Evolutionary conservation across 2,888 invertebrate genomes (phyloP), one percentile per base, ranked within the genome.

Genomic region (Nemotelus pantherinus): DNA sequence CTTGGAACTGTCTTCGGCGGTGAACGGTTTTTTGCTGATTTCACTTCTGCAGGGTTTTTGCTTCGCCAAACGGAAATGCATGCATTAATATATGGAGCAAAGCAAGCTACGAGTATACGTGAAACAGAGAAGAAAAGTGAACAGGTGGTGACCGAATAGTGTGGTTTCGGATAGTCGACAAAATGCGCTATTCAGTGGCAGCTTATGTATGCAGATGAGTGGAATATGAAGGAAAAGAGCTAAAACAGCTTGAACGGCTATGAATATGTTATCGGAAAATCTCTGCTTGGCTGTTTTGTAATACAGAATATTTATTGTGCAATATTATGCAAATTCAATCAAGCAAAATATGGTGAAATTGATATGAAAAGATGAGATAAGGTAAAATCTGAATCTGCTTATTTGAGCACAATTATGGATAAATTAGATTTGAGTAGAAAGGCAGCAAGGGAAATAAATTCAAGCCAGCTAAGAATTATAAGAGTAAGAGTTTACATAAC

Each of bases 151-250:
- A 4, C 41, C 60, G 60, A 3, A 7, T 41, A 60, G 60, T n/a
- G 25, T 25, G 41, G 60, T 60, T 43, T 2, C 1, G 57, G 4
- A 10, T 7, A 57, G 57, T 25, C 57, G 3, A 25, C n/a, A 57
- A 57, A 57, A 9, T 10, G 25, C 3, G 3, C 2, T 39, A 25
- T 60, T 60, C 60, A 60, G 41, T 60, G 60, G 41, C 7, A 39
- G 25, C 60, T 60, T 60, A 60, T 60, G 39, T 60, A 60, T 60
- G 60, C 60, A 60, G 7, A 60, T 60, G 41, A 39, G 60, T 41
- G 60, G 39, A 2, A 60, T 60, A 60, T 60, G 25, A 60, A 4
- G 60, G 2, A 10, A 60, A 60, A 60, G 41, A 7, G 7, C 41
- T 60, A 41, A 39, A 39, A 50, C 9, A 50, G 50, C 50, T 50